Evolutionary conservation across 2,888 invertebrate genomes (phyloP), one percentile per base, ranked within the genome.

Genomic region (Lucinisca nassula): DNA sequence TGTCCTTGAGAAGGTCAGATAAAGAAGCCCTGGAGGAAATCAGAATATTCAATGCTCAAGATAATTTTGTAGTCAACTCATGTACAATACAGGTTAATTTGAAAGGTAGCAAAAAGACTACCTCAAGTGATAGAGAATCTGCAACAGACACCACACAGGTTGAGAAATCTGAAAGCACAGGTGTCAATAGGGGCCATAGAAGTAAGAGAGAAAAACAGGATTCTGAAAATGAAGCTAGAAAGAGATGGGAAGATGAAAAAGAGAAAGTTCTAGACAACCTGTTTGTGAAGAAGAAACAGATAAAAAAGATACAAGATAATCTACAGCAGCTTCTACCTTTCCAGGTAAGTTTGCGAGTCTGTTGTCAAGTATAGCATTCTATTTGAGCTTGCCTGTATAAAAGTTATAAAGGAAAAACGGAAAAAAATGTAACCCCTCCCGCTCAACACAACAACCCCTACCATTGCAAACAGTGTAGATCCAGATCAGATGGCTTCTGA

Each of bases 1-100:
- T 92, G 30, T 92, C 91, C 14, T 86, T 92, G 37, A 78, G 88
- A 38, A 79, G 92, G 49, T 86, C 86, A 14, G 85, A 89, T 27
- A 89, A 85, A 3, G 75, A 80, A 14, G 82, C 88, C 12, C 72
- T 88, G 78, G 85, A 88, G n/a, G 88, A 91, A 35, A 75, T 92
- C 14, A 88, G 90, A 35, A 82, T 92, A 35, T 91, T 91, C 51
- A 92, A 92, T 82, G 90, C 92, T n/a, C 92, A 92, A 82, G 93
- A 93, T 73, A 92, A 93, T 75, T 93, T 93, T 88, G 92, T 93
- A 10, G 92, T 93, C 21, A 91, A 92, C 37, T 90, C 92, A 0
- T 92, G 92, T 58, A 70, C 70, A 10, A 85, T 92, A 37, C 82
- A 85, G 32, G 72, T 90, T 10, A 81, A 84, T 24, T 73, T 91